Conservation (phyloP, 1,140 invertebrate species). For the Oryzaephilus surinamensis region DNA sequence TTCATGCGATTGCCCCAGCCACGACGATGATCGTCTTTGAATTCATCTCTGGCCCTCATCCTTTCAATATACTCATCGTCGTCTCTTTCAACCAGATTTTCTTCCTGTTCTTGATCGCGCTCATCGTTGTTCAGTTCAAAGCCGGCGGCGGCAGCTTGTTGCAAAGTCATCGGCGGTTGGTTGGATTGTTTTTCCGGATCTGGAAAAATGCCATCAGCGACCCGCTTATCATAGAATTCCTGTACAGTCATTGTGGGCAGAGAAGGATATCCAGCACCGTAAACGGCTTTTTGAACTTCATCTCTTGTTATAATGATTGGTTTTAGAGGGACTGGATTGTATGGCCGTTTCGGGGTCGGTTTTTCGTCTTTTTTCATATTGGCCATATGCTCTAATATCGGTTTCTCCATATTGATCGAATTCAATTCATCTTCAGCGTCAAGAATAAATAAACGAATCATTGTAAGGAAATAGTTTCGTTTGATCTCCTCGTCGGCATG, state of each 20-base stretch:
- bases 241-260: conserved; percentile 85
- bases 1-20: conserved; percentile 85
- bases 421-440: conserved; percentile 69
- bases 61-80: conserved; percentile 59
- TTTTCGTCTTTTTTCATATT: conserved; percentile 38
- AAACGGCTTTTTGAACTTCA: conserved; percentile 83
- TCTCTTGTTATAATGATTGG: conserved; percentile 91
- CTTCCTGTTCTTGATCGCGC: conserved; percentile 41
- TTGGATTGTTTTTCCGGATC: conserved; percentile 29
- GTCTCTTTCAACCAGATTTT: conserved; percentile 53
- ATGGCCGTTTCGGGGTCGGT: conserved; percentile 33
- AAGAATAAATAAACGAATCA: conserved; percentile 65
- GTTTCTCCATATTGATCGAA: conserved; percentile 59
- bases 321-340: conserved; percentile 50
- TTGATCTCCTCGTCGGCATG: conserved; percentile 70
- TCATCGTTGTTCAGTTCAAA: conserved; percentile 41
- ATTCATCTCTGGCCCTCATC: conserved; percentile 75
- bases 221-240: conserved; percentile 89
- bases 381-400: conserved; percentile 61
- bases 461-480: conserved; percentile 70
- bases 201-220: conserved; percentile 58
- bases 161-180: conserved; percentile 24
- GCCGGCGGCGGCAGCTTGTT: conserved; percentile 31
- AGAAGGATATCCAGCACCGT: conserved; percentile 89
- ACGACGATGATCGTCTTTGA: conserved; percentile 78